Conservation (phyloP, 1,140 invertebrate genomes). For the Xylocopa sonorina region DNA sequence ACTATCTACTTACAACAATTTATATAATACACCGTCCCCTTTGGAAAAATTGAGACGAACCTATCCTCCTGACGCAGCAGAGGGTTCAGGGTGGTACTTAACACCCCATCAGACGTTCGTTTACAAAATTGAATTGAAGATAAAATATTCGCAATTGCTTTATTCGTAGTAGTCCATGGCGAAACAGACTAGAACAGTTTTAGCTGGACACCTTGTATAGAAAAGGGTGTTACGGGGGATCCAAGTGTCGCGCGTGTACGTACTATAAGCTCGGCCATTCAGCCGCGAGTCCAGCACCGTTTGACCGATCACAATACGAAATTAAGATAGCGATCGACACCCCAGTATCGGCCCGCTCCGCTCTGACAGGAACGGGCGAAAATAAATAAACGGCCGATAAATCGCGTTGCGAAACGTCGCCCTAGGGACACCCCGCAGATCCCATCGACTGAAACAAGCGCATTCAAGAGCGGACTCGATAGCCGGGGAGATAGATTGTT, state of each 20-base stretch:
- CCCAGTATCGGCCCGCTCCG: constrained; percentile 52
- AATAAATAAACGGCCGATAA: constrained; percentile 66
- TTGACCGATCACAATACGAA: constrained; percentile 69
- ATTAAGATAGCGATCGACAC: constrained; percentile 72
- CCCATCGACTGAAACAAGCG: constrained; percentile 42
- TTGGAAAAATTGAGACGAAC: too few relatives aligned
- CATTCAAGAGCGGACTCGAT: constrained; percentile 16
- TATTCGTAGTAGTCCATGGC: too few relatives aligned
- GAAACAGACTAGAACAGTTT: too few relatives aligned
- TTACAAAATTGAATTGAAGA: too few relatives aligned
- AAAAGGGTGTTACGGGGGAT: constrained; percentile 46
- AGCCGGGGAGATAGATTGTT: constrained; percentile 26
- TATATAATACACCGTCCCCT: too few relatives aligned
- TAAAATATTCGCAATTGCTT: too few relatives aligned
- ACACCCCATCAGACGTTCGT: too few relatives aligned
- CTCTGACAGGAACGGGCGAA: constrained; percentile 53
- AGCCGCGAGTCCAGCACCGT: constrained; percentile 20
- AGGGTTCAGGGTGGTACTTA: too few relatives aligned
- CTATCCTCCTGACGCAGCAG: too few relatives aligned
- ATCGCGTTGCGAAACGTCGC: constrained; percentile 63
- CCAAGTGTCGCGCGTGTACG: constrained; percentile 29
- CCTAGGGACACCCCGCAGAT: constrained; percentile 43
- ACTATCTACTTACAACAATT: too few relatives aligned
- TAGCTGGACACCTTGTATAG: too few relatives aligned
- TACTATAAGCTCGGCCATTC: constrained; percentile 9